phyloP scores from a whole-genome alignment of 2,888 invertebrate species.

The Phanerotoma sp. region DNA sequence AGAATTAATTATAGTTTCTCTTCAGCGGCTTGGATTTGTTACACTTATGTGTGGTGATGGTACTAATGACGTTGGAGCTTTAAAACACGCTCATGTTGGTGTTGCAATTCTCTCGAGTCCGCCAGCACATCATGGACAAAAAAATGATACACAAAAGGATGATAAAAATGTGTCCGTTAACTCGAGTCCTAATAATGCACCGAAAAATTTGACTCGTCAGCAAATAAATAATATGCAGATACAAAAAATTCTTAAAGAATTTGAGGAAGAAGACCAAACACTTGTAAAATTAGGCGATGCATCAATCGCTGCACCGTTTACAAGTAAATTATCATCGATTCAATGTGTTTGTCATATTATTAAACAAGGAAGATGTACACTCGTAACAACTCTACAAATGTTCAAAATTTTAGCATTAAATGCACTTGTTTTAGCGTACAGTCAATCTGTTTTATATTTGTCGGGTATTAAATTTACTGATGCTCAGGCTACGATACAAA shows the following conservation, averaged over 20 bases:
- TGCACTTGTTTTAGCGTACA: conserved; percentile 96
- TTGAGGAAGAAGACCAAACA: conserved; percentile 85
- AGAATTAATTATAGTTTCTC: conserved; percentile 87
- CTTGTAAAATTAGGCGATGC: conserved; percentile 97
- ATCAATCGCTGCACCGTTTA: conserved; percentile 98
- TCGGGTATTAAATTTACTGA: conserved; percentile 98
- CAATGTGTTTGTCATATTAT: conserved; percentile 98
- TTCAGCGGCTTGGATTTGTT: conserved; percentile 83
- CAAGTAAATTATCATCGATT: conserved; percentile 94
- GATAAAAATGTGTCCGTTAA: conserved; percentile 26
- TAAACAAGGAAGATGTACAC: conserved; percentile 97
- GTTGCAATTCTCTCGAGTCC: conserved; percentile 88
- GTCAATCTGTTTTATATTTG: conserved; percentile 96
- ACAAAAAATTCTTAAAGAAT: conserved; percentile 70
- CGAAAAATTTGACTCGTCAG: conserved; percentile 38
- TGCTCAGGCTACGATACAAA: conserved; percentile 96
- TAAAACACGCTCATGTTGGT: conserved; percentile 96
- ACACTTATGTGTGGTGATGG: conserved; percentile 99
- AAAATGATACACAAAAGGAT: conserved; percentile 31
- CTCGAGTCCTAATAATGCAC: conserved; percentile 13
- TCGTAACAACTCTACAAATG: conserved; percentile 99
- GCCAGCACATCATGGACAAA: conserved; percentile 56
- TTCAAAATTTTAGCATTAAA: conserved; percentile 99
- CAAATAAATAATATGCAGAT: conserved; percentile 49
- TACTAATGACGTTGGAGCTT: conserved; percentile 98